Conservation (phyloP, 1,140 invertebrate species). For the Copidosoma floridanum region DNA sequence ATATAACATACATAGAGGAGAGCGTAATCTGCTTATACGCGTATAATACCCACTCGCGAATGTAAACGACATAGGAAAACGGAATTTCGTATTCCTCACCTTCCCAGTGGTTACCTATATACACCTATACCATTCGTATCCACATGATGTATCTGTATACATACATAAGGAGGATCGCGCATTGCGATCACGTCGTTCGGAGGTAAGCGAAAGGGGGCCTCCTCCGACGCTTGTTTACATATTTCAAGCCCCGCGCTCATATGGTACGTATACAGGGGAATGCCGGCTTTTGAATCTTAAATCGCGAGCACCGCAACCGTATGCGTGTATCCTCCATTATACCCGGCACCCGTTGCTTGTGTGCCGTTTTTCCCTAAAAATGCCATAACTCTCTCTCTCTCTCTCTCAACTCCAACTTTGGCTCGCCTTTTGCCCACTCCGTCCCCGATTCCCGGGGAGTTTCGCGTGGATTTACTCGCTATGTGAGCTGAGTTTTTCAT, state of each 20-base stretch:
- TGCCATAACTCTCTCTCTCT: constrained; percentile 16
- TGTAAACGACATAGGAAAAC: too few species aligned
- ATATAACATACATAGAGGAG: too few species aligned
- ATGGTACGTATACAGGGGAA: too few species aligned
- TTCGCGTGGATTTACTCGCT: constrained; percentile 8
- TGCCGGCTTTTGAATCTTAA: constrained; percentile 43
- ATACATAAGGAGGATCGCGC: constrained; percentile 36
- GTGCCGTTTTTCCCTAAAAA: constrained; percentile 16
- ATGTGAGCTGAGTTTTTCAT: background rate
- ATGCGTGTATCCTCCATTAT: constrained; percentile 16
- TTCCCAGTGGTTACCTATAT: too few species aligned
- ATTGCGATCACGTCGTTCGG: constrained; percentile 50
- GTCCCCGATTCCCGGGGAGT: too few species aligned
- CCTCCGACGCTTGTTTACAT: constrained; percentile 49
- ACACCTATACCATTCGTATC: too few species aligned
- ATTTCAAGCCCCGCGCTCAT: too few species aligned
- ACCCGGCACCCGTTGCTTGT: background rate
- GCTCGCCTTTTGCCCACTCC: background rate
- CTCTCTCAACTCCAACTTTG: too few species aligned
- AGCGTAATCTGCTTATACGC: too few species aligned
- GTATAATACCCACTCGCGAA: too few species aligned
- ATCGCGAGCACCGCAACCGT: constrained; percentile 27
- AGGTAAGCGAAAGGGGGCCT: too few species aligned
- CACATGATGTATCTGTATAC: too few species aligned
- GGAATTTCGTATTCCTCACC: background rate